Base-by-base conservation (phyloP, 2,888 invertebrate genomes). In the Agriopis aurantiaria region DNA sequence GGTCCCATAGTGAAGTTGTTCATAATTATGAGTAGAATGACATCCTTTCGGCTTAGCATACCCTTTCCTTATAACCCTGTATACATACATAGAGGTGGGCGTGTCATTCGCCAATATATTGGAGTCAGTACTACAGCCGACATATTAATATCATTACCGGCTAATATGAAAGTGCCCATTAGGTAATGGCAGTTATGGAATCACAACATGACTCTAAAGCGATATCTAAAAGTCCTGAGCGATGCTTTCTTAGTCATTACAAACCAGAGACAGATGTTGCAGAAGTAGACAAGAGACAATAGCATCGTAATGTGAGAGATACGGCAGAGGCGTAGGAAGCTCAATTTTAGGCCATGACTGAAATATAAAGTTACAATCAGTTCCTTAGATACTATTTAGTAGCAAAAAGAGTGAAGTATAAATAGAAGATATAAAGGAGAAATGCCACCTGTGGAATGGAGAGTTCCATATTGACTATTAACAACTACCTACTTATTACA, bases 241-340 rank as follows among this genome's bases (percentile, higher is more conserved):
- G 86, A 85, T 17, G 82, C 75, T 82, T 86, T 92, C 80, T 88
- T 92, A 65, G 84, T 86, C 87, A 91, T 91, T 78, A 92, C 80
- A 78, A 90, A 93, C 93, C 93, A 93, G 64, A 93, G 80, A 75
- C 90, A 89, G 49, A 92, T 82, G 74, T 93, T 93, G 84, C 91
- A 92, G 85, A 92, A 93, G 82, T 92, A 93, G 52, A 92, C 86
- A 61, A 93, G 83, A 7, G 88, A 85, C 63, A 93, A 82, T 66
- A 93, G 83, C 89, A 93, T 93, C n/a, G 88, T 88, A n/a, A 92
- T 83, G 80, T 93, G 92, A 86, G 89, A 88, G 75, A 93, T 75
- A 60, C 88, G 88, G 78, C 90, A 90, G 65, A 93, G 83, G 48
- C 92, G 90, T 63, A 90, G 88, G 78, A 93, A 94, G 77, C 90